Base-by-base conservation (phyloP, 2,888 invertebrate genomes). In the Limnephilus auricula region DNA sequence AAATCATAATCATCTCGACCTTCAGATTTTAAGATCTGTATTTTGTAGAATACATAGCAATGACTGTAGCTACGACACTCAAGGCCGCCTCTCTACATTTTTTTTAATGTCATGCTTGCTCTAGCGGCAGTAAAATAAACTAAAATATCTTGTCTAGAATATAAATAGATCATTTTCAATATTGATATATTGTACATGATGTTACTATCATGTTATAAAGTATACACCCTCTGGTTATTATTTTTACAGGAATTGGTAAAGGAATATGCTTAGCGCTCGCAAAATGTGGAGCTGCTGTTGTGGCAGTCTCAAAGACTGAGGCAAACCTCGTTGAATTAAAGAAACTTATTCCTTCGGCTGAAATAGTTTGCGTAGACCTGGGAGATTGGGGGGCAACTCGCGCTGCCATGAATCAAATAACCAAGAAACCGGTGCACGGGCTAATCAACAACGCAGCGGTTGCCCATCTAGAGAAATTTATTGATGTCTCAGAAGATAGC, bases 381-480 rank as follows among this genome's bases (percentile, higher is more conserved):
- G 95, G 95, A 10, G 96, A 98, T 94, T 99, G 99, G 98, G 95
- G 97, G 2, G 96, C 96, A 92, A 97, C 98, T 0, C 96, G 97
- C 92, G 94, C 95, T 92, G 96, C 95, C 0, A 94, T 98, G 0
- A 93, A 95, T 89, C 87, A 92, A 65, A 37, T 91, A 95, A 65
- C 94, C 95, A 30, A 95, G 96, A 79, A 95, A 97, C 37, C 97
- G 97, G 0, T 95, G 96, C 91, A 99, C 95, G 96, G 98, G 9
- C 94, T 99, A 40, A 98, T 99, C 0, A 99, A 99, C 94, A 99
- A 99, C 96, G 99, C 99, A 2, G 99, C 97, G 1, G 95, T 98
- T 37, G 97, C 97, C 6, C 94, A 96, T 79, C 96, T 98, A 50
- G 97, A 97, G 93, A 96, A 98, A 0, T 97, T 99, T 94, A 95